phyloP scores from a whole-genome alignment of 2,113 vertebrate genomes.

The Solea solea region DNA sequence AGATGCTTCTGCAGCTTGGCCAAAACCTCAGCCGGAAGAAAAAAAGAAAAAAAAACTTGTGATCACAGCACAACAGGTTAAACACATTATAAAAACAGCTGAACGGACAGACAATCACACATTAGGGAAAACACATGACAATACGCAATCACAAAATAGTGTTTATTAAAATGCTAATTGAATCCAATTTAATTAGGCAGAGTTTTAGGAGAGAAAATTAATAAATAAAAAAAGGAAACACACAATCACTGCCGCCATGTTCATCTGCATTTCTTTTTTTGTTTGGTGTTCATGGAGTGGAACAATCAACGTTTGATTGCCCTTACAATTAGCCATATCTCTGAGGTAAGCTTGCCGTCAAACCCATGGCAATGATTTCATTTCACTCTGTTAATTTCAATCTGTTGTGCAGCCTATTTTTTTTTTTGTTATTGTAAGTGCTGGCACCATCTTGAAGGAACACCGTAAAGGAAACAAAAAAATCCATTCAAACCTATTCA shows the following conservation, averaged over 20 bases:
- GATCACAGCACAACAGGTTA: constrained; percentile 63
- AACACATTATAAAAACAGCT: constrained; percentile 51
- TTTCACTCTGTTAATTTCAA: constrained; percentile 76
- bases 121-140: not conserved
- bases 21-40: constrained; percentile 49
- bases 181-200: constrained; percentile 78
- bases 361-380: constrained; percentile 79
- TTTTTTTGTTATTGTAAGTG: constrained; percentile 8
- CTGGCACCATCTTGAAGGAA: constrained; percentile 29
- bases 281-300: constrained; percentile 77
- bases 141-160: not conserved
- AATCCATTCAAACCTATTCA: constrained; percentile 7
- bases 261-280: constrained; percentile 73
- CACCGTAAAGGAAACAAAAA: not conserved
- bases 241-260: constrained; percentile 72
- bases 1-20: constrained; percentile 60
- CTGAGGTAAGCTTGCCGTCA: constrained; percentile 76
- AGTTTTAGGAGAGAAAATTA: constrained; percentile 80
- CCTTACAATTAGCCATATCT: constrained; percentile 79
- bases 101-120: constrained; percentile 21
- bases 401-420: constrained; percentile 58
- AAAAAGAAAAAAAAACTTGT: not conserved
- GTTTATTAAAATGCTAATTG: constrained; percentile 33
- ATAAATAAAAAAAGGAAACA: constrained; percentile 56
- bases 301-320: constrained; percentile 83